phyloP scores from a whole-genome alignment of 1,140 invertebrate genomes.

The Heliconius hermathena region DNA sequence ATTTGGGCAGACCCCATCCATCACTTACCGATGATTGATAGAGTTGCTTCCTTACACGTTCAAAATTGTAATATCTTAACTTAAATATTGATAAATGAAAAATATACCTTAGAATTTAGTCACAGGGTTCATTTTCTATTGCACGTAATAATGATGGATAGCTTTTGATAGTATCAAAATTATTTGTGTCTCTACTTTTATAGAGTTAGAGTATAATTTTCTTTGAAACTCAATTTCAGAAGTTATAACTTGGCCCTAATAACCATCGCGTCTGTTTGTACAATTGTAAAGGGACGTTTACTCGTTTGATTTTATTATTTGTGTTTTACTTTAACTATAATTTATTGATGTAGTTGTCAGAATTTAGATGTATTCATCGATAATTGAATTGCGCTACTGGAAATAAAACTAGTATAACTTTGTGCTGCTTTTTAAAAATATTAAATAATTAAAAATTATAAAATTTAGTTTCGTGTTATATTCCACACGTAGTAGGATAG shows the following conservation, averaged over 20 bases:
- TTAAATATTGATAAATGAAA: not conserved
- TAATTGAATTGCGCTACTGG: not conserved
- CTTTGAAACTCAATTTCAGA: not conserved
- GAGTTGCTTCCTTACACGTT: slow-evolving; percentile 53
- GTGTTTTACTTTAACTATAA: slow-evolving; percentile 76
- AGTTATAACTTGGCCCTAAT: slow-evolving; percentile 59
- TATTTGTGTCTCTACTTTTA: not conserved
- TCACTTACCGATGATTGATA: slow-evolving; percentile 78
- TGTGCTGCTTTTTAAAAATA: too few relatives aligned
- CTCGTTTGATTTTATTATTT: slow-evolving; percentile 76
- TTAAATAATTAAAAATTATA: too few relatives aligned
- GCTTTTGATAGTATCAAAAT: not conserved
- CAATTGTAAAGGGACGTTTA: slow-evolving; percentile 69
- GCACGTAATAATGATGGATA: not conserved
- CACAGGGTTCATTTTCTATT: not conserved
- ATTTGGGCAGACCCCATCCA: slow-evolving; percentile 75
- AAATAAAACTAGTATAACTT: not conserved
- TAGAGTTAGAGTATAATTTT: not conserved
- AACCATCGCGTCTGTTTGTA: slow-evolving; percentile 69
- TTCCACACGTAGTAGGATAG: too few relatives aligned
- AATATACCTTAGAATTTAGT: not conserved
- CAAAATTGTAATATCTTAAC: slow-evolving; percentile 17
- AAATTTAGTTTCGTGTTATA: too few relatives aligned
- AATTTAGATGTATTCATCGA: not conserved
- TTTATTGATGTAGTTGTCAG: slow-evolving; percentile 56